Evolutionary conservation across 2,888 invertebrate species (phyloP), one percentile per base, ranked within the genome.

Genomic region (Cinara cedri): DNA sequence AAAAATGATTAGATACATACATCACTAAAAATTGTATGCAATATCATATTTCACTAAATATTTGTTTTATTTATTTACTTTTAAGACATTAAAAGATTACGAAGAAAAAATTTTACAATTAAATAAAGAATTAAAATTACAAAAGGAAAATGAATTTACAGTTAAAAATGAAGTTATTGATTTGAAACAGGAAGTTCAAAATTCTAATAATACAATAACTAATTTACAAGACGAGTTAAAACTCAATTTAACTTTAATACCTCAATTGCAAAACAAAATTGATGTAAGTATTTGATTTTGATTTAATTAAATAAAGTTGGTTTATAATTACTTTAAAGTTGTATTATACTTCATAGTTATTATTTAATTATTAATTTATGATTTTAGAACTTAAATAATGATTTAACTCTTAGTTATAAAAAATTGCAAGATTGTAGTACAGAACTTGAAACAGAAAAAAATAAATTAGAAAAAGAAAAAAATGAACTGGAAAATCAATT

Each of bases 261-360:
- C 55, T 1, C 34, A 76, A 57, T 68, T 76, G 34, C 66, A 76
- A 68, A 68, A 46, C 16, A 68, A 57, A 68, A 57, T 76, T 49
- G 49, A 68, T 60, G 76, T 76, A 4, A 60, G 49, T 44, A 26
- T 26, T 68, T 10, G 24, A 1, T 10, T 13, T 60, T 51, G 13
- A 3, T 3, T 51, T 9, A 13, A 9, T 14, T 51, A 51, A 11
- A 14, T 51, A 51, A 14, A 51, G 16, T 51, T n/a, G n/a, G 13
- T 51, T 21, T n/a, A 63, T 19, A 19, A 65, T 19, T 42, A n/a
- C n/a, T 34, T 3, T 19, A 14, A 14, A 70, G 19, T 51, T 1
- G 34, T 1, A 13, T 54, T 19, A 13, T 24, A 19, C 2, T 34
- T 70, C 8, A 34, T 34, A 19, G 24, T 9, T 3, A 51, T 19